Evolutionary conservation across 1,140 invertebrate species (phyloP), one percentile per base, ranked within the genome.

Genomic region (Phocides pigmalion): DNA sequence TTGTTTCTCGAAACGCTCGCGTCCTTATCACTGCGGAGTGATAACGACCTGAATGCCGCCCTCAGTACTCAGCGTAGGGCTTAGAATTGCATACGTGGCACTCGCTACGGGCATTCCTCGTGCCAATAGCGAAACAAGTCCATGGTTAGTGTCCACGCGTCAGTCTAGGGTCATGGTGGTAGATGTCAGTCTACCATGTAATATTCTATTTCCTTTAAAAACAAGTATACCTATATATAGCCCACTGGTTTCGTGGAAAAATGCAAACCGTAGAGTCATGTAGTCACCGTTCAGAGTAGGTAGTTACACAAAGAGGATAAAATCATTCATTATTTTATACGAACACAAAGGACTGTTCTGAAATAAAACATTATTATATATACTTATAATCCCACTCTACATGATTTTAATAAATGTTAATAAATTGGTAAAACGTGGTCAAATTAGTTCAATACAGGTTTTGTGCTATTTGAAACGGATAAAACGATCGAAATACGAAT

Each of bases 11-110:
- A 66, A 68, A 56, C 70, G 71, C 46, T 51, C 62, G 61, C 68
- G 62, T 59, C 68, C 74, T 87, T 89, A 87, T 89, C 87, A 84
- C 70, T 58, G 62, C 56, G 62, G 32, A 37, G 62, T 89, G 87
- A 89, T 87, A 89, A 89, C 81, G 72, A 81, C 50, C 68, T 59
- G 74, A 81, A 82, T 73, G 47, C 59, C 25, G 66, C 68, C 61
- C 49, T 76, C 42, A 17, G 53, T 20, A 15, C 25, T 46, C 50
- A 22, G 51, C 37, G 37, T 79, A 80, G 56, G 68, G 81, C 58
- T 62, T 66, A 79, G 17, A 76, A 68, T 82, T 39, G 77, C 20
- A 53, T 65, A 22, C 12, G 28, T 56, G 15, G 12, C 44, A 61
- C n/a, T n/a, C 35, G 20, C 39, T 58, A 42, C 14, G 50, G 46